Evolutionary conservation across 2,113 vertebrate species (phyloP), one percentile per base, ranked within the genome.

Genomic region (Motacilla tschutschensis): DNA sequence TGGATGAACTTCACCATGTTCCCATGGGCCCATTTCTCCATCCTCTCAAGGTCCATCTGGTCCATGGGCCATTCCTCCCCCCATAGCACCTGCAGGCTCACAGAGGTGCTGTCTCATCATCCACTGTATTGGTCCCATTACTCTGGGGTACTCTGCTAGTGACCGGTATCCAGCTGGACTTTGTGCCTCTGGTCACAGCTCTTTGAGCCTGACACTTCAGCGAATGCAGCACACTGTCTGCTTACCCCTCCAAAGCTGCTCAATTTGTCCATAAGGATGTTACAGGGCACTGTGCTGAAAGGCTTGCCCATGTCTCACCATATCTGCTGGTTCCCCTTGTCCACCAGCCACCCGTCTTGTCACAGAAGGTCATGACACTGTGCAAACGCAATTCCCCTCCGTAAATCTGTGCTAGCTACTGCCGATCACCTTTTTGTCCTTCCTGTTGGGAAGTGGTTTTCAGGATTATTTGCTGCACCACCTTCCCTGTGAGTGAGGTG

Each of bases 161-260:
- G 38, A 3, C 17, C 28, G n/a, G 16, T 55, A 15, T 51, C 12
- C 48, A 25, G 74, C 17, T 62, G 48, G 11, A 13, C 20, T 69
- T 66, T 8, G 17, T 82, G 28, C 16, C 8, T 3, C 22, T 44
- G 28, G 12, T 60, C 22, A 48, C 47, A 71, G 26, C 16, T 5
- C 12, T 66, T 17, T 38, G 24, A 47, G 41, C 33, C 20, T 60
- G 31, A 19, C 17, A 4, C 25, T 51, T 25, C 33, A 69, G 41
- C 1, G 1, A 22, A 9, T 10, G 28, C 58, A 43, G 6, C 17
- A 28, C 9, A 2, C 25, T 43, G 6, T 36, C 19, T 48, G 1
- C 31, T 48, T 14, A 19, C 1, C 14, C 15, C 28, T 75, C 28
- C 0, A 0, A 12, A 26, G 17, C 9, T 29, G 5, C n/a, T 57